Evolutionary conservation across 2,797 vertebrate genomes (phyloP), one percentile per base, ranked within the genome.

Genomic region (Mustela erminea): DNA sequence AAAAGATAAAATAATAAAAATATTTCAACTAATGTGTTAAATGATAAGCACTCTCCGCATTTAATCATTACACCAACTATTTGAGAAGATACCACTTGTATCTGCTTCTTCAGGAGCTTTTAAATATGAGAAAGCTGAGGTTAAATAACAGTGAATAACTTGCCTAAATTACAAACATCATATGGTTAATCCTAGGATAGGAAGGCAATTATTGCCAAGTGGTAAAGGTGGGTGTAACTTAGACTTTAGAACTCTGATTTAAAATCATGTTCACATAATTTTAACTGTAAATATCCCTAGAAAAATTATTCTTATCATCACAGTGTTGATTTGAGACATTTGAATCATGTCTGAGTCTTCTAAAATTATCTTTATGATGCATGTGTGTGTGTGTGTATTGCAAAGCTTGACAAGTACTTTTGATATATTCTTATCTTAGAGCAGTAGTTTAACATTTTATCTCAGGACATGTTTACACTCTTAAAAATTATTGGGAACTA

Each of bases 1-100:
- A 90, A 96, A 78, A 38, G 21, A 11, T 74, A n/a, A 62, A 90
- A 70, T 86, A 70, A 66, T 66, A 80, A 86, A 83, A 84, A 43
- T 80, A 58, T 20, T 75, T 74, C 15, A 81, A 89, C n/a, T 54
- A 49, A 52, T 49, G 20, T 54, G 10, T 38, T 70, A 66, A 83
- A 90, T 60, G 46, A 52, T 32, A 62, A 29, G 12, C 32, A 74
- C 21, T 60, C 87, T 93, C 11, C 27, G 70, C 56, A 74, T 64
- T 93, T 90, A 78, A 85, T 64, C 32, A 56, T 89, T 80, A 64
- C 7, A 90, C 15, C 20, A 87, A 0, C 5, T 1, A 21, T 68
- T 2, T 62, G 60, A 72, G 25, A 9, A 41, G 3, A 12, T 58
- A 41, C 7, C 72, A 64, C 87, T 85, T 91, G 58, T n/a, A 56